Evolutionary conservation across 2,888 invertebrate genomes (phyloP), one percentile per base, ranked within the genome.

Genomic region (Willowsia nigromaculata): DNA sequence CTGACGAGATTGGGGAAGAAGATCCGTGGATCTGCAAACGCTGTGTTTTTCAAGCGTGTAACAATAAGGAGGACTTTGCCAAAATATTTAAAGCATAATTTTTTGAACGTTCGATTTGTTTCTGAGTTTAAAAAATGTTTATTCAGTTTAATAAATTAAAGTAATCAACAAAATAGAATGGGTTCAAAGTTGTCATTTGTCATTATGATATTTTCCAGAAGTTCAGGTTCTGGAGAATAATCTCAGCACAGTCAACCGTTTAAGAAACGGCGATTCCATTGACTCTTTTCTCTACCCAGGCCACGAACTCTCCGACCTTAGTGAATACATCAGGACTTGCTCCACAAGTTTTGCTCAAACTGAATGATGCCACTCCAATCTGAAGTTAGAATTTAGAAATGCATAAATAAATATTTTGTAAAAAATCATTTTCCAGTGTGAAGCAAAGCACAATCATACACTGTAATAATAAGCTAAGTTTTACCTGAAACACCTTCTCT

Each of bases 251-350:
- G n/a, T n/a, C n/a, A n/a, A n/a, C n/a, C n/a, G n/a, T n/a, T n/a
- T n/a, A n/a, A n/a, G n/a, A n/a, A n/a, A n/a, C n/a, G 71, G 68
- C 6, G n/a, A 47, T 2, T 47, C 50, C 78, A n/a, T 33, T 30
- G 4, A 82, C 25, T 33, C 87, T 53, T 13, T 85, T 91, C 30
- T 91, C 82, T 53, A 92, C 91, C 92, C 92, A 92, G 1, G 84
- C 9, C 6, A 80, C 76, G 74, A 91, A 92, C 59, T 91, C 90
- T 2, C 89, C 76, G 7, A 92, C 91, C 56, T 91, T 91, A 9
- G 92, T 92, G 40, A 92, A 92, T n/a, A 92, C 92, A 43, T 92
- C 92, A 13, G 92, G 92, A 53, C 91, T 91, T 27, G 90, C 90
- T 40, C 92, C 92, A 76, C 92, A 92, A 1, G 88, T 90, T 76